Percentiles rank a stretch among this genome's conserved stretches.
Evolutionary conservation across 2,113 vertebrate genomes (phyloP).

Genomic region (Chrysemys picta): DNA sequence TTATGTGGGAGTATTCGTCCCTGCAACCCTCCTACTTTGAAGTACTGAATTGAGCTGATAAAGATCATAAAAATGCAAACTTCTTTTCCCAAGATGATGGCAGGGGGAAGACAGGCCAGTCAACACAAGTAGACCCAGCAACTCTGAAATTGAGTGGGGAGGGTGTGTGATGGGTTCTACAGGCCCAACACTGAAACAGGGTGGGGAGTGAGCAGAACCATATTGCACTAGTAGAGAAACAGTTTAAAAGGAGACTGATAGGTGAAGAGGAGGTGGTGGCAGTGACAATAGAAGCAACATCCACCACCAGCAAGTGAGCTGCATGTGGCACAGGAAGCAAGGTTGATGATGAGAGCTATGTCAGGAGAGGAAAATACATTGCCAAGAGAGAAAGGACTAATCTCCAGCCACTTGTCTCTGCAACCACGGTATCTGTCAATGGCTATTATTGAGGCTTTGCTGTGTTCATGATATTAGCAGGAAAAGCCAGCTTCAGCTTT

Average conservation of each 20-base stretch:
- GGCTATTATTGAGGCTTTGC: background rate
- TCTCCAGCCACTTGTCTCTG: background rate
- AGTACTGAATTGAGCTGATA: background rate
- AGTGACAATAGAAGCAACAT: background rate
- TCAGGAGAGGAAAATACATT: background rate
- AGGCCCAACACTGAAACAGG: background rate
- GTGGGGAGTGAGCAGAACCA: background rate
- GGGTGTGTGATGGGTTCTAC: background rate
- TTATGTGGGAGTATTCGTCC: background rate
- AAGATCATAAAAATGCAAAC: background rate
- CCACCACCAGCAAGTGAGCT: background rate
- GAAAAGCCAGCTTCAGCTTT: background rate
- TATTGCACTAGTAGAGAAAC: background rate
- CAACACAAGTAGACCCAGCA: background rate
- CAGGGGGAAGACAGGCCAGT: too few species aligned
- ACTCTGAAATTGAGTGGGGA: background rate
- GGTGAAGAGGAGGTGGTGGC: background rate
- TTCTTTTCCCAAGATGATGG: background rate
- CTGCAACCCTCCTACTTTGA: background rate
- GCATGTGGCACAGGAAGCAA: background rate
- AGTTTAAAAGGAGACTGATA: background rate
- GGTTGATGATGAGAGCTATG: background rate
- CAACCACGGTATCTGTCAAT: background rate
- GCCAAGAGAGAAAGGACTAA: background rate
- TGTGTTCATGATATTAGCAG: background rate